Base-by-base conservation (phyloP, 2,113 vertebrate species). In the Hemibagrus wyckioides region DNA sequence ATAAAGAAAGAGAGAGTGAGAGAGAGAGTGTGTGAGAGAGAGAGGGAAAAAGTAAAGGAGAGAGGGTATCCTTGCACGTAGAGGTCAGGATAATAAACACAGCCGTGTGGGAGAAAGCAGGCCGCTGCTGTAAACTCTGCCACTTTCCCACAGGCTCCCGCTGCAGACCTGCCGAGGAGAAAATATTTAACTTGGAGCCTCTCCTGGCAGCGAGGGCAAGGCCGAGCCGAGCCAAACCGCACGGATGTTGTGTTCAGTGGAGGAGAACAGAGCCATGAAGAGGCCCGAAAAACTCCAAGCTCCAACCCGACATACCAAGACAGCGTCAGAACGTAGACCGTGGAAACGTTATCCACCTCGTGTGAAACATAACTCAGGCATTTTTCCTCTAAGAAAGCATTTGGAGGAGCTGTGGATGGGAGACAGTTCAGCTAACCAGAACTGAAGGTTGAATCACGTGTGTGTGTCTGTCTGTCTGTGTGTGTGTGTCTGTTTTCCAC, bases 111-210 rank as follows among this genome's bases (percentile, higher is more conserved):
- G 80, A 88, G 57, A 82, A 86, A 87, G 88, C 91, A 91, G 89
- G 88, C 89, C 80, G 86, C 85, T 89, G 90, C 87, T 91, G 89
- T 90, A 87, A 91, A 84, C 85, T 83, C 88, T 21, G 83, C 88
- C 89, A 90, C 89, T 93, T 94, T 94, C 94, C 93, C 94, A 94
- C 92, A 93, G 91, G 88, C 91, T 92, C 91, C 91, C 89, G 90
- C 90, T 92, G 93, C 90, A 93, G 94, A 93, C 92, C 93, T 92
- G 92, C 90, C 56, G 92, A 93, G 92, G 92, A 90, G 91, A 93
- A 95, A 94, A 93, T 94, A 93, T 94, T 95, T 94, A 91, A 91
- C 92, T 93, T 92, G 89, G 89, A 93, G 90, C 85, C 90, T 90
- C 90, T 88, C 90, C 93, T 90, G 90, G 89, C 90, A 90, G 88